Conservation (phyloP, 2,888 invertebrate genomes). For the Calliphora vomitoria region DNA sequence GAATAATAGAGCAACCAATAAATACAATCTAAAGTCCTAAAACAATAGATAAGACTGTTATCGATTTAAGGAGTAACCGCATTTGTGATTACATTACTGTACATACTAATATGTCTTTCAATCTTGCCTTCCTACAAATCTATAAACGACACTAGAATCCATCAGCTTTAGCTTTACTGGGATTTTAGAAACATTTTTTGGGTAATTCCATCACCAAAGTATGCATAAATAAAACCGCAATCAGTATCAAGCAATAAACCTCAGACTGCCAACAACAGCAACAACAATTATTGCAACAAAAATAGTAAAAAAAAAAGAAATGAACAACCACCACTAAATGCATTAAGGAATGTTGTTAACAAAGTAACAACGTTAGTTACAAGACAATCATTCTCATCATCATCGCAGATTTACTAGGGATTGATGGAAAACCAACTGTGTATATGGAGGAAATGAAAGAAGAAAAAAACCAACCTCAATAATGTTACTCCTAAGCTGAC, state of each 20-base stretch:
- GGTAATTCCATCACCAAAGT: slow-evolving; percentile 12
- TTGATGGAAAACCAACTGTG: slow-evolving; percentile 16
- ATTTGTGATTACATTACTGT: not conserved
- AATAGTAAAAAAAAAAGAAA: not conserved
- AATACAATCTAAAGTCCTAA: not conserved
- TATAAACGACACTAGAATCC: not conserved
- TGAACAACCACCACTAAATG: slow-evolving; percentile 39
- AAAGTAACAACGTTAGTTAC: slow-evolving; percentile 50
- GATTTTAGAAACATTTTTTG: not conserved
- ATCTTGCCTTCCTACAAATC: not conserved
- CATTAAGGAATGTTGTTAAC: slow-evolving; percentile 51
- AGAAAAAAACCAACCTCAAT: slow-evolving; percentile 50
- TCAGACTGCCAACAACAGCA: not conserved
- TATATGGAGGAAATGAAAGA: slow-evolving; percentile 19
- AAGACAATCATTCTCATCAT: slow-evolving; percentile 58
- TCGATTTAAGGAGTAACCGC: slow-evolving; percentile 7
- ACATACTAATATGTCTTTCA: not conserved
- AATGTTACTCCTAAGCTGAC: slow-evolving; percentile 70
- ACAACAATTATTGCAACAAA: slow-evolving; percentile 3
- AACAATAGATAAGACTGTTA: slow-evolving; percentile 1
- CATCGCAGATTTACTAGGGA: slow-evolving; percentile 36
- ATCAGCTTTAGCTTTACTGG: not conserved
- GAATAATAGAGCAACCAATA: too few species aligned
- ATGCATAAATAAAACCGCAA: slow-evolving; percentile 50
- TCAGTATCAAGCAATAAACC: slow-evolving; percentile 37